Evolutionary conservation across 2,113 vertebrate genomes (phyloP).

Genomic region (Saguinus midas): DNA sequence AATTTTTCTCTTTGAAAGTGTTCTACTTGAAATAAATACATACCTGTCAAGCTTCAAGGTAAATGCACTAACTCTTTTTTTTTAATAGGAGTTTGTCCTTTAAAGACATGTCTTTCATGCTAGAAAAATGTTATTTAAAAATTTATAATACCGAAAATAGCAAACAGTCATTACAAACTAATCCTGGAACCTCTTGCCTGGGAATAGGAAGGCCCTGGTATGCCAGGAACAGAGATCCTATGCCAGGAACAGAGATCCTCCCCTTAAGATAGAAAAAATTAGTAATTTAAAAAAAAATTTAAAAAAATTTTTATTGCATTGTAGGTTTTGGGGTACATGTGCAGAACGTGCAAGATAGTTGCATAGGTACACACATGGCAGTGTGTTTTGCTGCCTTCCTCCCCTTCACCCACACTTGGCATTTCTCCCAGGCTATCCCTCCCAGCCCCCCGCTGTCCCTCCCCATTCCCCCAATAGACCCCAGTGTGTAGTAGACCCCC

Average conservation of each 20-base stretch:
- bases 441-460: no score
- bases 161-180: background rate
- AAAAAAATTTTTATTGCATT: no score
- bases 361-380: no score
- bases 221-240: no score
- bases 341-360: no score
- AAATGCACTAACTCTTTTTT: background rate
- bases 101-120: background rate
- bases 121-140: conserved; percentile 44
- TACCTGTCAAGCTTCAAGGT: conserved; percentile 1
- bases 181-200: background rate
- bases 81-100: background rate
- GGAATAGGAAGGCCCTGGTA: background rate
- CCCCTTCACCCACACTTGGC: no score
- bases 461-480: no score
- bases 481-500: no score
- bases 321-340: no score
- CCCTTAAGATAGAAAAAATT: background rate
- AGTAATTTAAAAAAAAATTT: no score
- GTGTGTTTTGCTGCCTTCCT: no score
- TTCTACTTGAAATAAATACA: conserved; percentile 39
- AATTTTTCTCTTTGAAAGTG: conserved; percentile 13
- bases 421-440: no score
- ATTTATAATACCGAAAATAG: background rate
- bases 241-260: background rate